Evolutionary conservation across 2,888 invertebrate genomes (phyloP).

Genomic region (Rhyacophila evoluta): DNA sequence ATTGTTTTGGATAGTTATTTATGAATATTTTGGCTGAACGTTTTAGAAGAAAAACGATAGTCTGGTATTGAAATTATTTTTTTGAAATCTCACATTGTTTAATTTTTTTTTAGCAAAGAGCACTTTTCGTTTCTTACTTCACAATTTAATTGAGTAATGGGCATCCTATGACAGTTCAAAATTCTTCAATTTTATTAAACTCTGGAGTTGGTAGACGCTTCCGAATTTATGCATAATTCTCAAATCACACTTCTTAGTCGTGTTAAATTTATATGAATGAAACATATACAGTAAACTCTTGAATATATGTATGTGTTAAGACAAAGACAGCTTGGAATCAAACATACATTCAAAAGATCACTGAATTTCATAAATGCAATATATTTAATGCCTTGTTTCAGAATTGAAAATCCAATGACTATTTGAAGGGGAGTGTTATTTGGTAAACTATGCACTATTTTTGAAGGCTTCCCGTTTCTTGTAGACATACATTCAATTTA

Average conservation of each 20-base stretch:
- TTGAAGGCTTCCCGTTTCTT: too few relatives aligned
- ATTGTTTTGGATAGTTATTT: neutral
- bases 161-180: neutral
- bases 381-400: too few relatives aligned
- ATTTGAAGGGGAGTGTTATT: too few relatives aligned
- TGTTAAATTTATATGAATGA: too few relatives aligned
- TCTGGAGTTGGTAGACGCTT: neutral
- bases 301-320: too few relatives aligned
- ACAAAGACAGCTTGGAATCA: too few relatives aligned
- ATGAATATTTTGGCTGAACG: constrained; percentile 12
- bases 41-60: constrained; percentile 5
- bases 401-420: too few relatives aligned
- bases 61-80: neutral
- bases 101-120: constrained; percentile 6
- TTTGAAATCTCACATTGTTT: neutral
- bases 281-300: too few relatives aligned
- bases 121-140: neutral
- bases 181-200: neutral
- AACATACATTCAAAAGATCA: too few relatives aligned
- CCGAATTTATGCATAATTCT: neutral
- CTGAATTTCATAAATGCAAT: too few relatives aligned
- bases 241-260: neutral
- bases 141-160: neutral
- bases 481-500: too few relatives aligned
- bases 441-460: too few relatives aligned